Evolutionary conservation across 2,888 invertebrate species (phyloP), one percentile per base, ranked within the genome.

Genomic region (Stenichneumon culpator): DNA sequence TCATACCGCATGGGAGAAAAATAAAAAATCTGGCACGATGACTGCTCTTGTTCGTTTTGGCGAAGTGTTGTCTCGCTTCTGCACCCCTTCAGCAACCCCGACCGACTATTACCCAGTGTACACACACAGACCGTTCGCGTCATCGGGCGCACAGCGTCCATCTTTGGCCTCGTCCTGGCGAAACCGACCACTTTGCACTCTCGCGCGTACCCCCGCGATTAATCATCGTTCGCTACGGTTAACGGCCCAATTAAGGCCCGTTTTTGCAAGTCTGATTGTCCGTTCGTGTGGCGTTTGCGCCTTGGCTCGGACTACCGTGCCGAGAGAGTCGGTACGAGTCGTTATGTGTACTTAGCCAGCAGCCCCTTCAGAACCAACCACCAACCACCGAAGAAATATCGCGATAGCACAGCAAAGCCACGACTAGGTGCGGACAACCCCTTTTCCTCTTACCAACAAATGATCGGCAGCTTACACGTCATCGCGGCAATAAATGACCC

Each of bases 191-290:
- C 84, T 87, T 87, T 87, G 82, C 85, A 81, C 86, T 82, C 82
- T 84, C 84, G 86, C 87, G 86, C 82, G 86, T 87, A 86, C 86
- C 84, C 83, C 86, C 82, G 79, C 91, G 89, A 92, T 91, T 92
- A 90, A 91, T 92, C 92, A 92, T 90, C 89, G 87, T 86, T 87
- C 79, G 78, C 86, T 82, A 86, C 88, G 86, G 87, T 89, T 90
- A 90, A 89, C 89, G 88, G 89, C 87, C 90, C 92, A 92, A 92
- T 92, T 92, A 92, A 89, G 84, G 80, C 67, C 87, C 88, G 89
- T 88, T 91, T 91, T 92, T 91, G 91, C 91, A 92, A 91, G 92
- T 92, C 91, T 90, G 92, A 92, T 92, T 91, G 92, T 92, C 87
- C 87, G 85, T 88, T 84, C 88, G 88, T 86, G 87, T 83, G 84